Conservation (phyloP, 1,140 invertebrate genomes). For the Drosophila nannoptera region DNA sequence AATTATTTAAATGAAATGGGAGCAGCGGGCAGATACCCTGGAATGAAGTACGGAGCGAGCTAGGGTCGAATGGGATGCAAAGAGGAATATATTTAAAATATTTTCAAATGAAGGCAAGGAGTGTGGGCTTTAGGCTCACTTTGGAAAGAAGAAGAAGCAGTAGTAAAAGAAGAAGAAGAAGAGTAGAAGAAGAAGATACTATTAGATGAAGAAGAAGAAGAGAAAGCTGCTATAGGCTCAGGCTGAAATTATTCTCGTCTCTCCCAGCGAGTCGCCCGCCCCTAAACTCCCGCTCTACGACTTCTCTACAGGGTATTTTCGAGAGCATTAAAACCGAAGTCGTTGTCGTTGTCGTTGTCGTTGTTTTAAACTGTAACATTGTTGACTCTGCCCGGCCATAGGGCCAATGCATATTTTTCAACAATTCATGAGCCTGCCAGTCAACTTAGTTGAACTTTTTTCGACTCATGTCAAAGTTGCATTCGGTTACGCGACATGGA, state of each 20-base stretch:
- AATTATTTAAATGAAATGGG: not conserved
- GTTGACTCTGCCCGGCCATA: conserved; percentile 5
- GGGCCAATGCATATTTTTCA: conserved; percentile 35
- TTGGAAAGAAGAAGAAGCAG: too few species aligned
- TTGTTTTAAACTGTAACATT: conserved; percentile 27
- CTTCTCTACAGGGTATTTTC: not conserved
- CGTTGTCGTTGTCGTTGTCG: too few species aligned
- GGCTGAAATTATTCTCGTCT: too few species aligned
- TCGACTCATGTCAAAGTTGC: conserved; percentile 11
- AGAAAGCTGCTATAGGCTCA: too few species aligned
- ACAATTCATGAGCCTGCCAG: conserved; percentile 58
- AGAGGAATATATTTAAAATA: too few species aligned
- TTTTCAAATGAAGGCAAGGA: too few species aligned
- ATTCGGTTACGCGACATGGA: conserved; percentile 1
- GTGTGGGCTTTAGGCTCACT: too few species aligned
- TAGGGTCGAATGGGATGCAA: too few species aligned
- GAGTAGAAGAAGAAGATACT: too few species aligned
- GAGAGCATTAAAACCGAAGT: not conserved
- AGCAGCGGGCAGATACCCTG: not conserved
- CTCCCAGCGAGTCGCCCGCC: not conserved
- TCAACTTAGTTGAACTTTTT: conserved; percentile 17
- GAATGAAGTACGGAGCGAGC: not conserved
- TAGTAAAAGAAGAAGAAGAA: too few species aligned
- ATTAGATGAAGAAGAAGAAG: too few species aligned
- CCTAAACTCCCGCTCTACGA: not conserved